Percentiles rank a stretch among this genome's conserved stretches.
Conservation (phyloP, 1,140 invertebrate genomes). For the Pseudomyrmex sp. region DNA sequence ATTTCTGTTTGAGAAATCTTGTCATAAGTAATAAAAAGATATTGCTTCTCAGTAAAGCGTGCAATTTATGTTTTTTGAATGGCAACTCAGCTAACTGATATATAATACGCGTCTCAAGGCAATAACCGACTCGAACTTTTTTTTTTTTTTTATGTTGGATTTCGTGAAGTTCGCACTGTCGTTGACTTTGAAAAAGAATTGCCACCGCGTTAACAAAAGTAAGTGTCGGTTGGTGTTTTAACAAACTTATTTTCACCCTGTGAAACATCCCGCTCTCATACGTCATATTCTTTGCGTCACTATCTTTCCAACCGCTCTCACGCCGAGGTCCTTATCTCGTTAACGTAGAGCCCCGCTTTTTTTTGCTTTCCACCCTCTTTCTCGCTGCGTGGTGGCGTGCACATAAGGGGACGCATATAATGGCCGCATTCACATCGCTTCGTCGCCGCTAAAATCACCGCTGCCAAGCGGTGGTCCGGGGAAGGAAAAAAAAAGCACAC, state of each 20-base stretch:
- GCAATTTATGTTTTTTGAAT: neutral
- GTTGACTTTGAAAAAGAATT: conserved; percentile 50
- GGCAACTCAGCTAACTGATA: neutral
- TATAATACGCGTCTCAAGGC: conserved; percentile 13
- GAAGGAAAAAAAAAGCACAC: conserved; percentile 22
- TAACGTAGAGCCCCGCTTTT: conserved; percentile 13
- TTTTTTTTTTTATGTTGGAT: conserved; percentile 25
- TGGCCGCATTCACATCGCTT: conserved; percentile 38
- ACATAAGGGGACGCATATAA: conserved; percentile 44
- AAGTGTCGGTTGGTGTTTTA: conserved; percentile 53
- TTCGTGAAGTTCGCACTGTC: conserved; percentile 51
- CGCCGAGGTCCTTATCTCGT: conserved; percentile 41
- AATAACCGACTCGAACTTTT: conserved; percentile 27
- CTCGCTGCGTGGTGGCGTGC: conserved; percentile 8
- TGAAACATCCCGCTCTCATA: conserved; percentile 34
- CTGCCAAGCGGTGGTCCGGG: conserved; percentile 14
- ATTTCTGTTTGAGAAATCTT: neutral
- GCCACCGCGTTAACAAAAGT: conserved; percentile 56
- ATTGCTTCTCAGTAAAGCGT: no score
- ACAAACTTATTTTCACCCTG: conserved; percentile 60
- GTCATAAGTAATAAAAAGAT: neutral
- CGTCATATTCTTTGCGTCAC: conserved; percentile 34
- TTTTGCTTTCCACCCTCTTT: conserved; percentile 31
- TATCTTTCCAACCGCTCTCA: neutral
- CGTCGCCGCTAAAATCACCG: conserved; percentile 42